Base-by-base conservation (phyloP, 1,140 invertebrate genomes). In the Globodera rostochiensis region DNA sequence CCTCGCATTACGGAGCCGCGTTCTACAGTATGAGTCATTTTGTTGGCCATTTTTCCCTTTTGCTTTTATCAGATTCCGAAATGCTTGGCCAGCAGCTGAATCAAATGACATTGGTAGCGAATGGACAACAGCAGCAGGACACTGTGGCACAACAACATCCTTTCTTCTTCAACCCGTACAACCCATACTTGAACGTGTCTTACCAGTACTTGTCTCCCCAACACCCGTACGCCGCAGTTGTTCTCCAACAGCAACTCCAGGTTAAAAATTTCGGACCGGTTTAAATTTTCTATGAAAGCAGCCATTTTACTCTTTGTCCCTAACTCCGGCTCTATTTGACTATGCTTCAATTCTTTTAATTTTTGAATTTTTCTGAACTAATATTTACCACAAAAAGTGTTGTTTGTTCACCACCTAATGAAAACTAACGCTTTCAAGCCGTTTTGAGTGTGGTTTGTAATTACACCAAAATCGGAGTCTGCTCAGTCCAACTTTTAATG, bases 121-220 rank as follows among this genome's bases (percentile, higher is more conserved):
- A 71, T 47, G 69, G 69, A 15, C 69, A 71, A 19, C 69, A 71
- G 11, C 69, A 71, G 21, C 36, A 71, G 11, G 57, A 64, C 57
- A 64, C 57, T 15, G 11, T 47, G 69, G 25, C 69, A 19, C 69
- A 71, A 19, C 69, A 71, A 47, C 2, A 25, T 64, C 57, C 57
- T 19, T 71, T 47, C 69, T 13, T 71, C n/a, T 71, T 15, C 69
- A 45, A 36, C 69, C 25, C 69, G 7, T 71, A 71, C 69, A 36
- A 45, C 13, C 36, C 69, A 11, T 71, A 71, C 19, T 4, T 53
- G 50, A 69, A 69, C 69, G 5, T 71, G 25, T 19, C 69, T 21
- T 71, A 71, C 69, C 46, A 36, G 36, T 71, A 71, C 69, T 4
- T 71, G 9, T 47, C 69, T 8, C 69, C 69, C 7, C 69, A 71